phyloP scores from a whole-genome alignment of 2,113 vertebrate genomes.

The Alligator mississippiensis region DNA sequence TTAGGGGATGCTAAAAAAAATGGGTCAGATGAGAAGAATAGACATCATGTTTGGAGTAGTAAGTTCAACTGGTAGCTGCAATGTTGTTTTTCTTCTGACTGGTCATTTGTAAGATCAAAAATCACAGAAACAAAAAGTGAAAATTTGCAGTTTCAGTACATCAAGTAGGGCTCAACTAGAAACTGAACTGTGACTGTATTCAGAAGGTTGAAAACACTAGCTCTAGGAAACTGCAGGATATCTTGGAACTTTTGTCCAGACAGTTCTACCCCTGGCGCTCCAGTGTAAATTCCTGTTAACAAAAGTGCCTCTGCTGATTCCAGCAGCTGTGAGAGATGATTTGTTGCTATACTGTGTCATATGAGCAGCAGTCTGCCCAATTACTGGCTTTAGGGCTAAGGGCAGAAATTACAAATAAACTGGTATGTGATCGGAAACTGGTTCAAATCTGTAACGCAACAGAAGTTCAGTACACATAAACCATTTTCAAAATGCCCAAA shows the following conservation, averaged over 20 bases:
- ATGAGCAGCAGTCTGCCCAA: neutral
- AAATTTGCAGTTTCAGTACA: neutral
- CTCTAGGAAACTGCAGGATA: neutral
- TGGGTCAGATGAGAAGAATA: neutral
- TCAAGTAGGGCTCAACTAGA: neutral
- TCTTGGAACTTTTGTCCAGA: neutral
- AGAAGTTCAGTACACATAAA: no score
- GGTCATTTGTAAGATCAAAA: neutral
- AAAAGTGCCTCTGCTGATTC: neutral
- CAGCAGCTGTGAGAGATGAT: neutral
- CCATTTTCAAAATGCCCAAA: no score
- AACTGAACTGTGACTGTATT: neutral
- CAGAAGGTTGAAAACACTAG: neutral
- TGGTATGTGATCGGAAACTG: no score
- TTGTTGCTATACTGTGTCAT: neutral
- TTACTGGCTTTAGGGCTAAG: neutral
- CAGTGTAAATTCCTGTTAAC: neutral
- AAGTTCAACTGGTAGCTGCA: neutral
- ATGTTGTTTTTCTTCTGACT: neutral
- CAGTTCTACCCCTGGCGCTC: neutral
- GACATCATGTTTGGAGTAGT: rapidly evolving
- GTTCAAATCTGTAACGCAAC: no score
- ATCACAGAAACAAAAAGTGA: neutral
- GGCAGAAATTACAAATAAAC: no score
- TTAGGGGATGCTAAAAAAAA: neutral